These are phyloP conservation scores for Muntiacus reevesi DNA, from an alignment of 2,113 vertebrate species.

Conservation along the genomic window DNA sequence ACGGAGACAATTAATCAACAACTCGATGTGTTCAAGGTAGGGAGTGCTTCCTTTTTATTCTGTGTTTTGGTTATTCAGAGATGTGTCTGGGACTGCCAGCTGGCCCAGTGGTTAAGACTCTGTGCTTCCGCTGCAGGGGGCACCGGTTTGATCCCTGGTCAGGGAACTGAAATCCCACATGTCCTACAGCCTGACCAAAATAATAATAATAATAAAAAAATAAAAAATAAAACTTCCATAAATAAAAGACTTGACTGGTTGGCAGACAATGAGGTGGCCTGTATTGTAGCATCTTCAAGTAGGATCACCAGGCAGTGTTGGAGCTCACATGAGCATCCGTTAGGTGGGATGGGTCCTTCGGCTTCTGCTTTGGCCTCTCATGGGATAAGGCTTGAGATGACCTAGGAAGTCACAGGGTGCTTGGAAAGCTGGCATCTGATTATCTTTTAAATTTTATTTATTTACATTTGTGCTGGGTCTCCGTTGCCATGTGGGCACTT, in stretches of 20 bases:
- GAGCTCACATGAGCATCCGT: background rate
- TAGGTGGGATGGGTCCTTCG: background rate
- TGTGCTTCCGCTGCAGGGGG: background rate
- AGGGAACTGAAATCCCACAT: background rate
- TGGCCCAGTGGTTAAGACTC: background rate
- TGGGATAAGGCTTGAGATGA: background rate
- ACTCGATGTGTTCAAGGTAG: constrained; percentile 94
- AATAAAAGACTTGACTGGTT: background rate
- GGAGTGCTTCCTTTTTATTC: constrained; percentile 30
- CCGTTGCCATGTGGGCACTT: accelerated
- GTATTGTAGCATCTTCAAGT: background rate
- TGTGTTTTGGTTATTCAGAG: background rate
- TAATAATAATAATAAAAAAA: background rate
- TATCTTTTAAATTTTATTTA: background rate
- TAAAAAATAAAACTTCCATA: background rate
- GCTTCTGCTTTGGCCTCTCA: background rate
- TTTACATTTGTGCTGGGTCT: background rate
- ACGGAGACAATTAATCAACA: constrained; percentile 96
- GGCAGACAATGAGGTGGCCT: background rate
- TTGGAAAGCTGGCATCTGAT: background rate
- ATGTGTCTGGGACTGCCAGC: background rate
- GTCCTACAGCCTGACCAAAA: background rate
- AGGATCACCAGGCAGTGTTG: background rate
- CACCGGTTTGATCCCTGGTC: background rate
- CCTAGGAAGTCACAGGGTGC: background rate